Conservation (phyloP, 2,888 invertebrate genomes). For the Chrysotoxum bicinctum region DNA sequence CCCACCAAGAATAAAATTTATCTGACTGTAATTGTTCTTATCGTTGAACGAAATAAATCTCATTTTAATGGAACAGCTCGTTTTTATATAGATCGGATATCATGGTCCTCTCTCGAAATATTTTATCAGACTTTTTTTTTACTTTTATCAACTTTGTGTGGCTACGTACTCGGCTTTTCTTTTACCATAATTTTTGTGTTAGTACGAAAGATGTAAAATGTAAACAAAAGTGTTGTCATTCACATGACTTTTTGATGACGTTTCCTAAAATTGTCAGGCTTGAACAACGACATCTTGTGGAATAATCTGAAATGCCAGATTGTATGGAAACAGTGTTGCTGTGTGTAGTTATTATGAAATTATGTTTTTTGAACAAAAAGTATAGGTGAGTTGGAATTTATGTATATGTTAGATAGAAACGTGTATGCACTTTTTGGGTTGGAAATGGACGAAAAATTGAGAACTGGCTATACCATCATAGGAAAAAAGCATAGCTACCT, state of each 20-base stretch:
- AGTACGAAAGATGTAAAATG: conserved; percentile 53
- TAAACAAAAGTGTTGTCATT: conserved; percentile 62
- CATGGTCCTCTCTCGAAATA: conserved; percentile 19
- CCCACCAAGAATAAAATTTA: conserved; percentile 13
- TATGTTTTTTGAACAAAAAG: not conserved
- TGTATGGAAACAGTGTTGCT: not conserved
- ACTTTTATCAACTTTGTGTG: conserved; percentile 8
- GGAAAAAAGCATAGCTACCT: too few relatives aligned
- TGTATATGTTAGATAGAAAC: too few relatives aligned
- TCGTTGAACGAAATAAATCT: conserved; percentile 41
- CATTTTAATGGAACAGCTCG: conserved; percentile 51
- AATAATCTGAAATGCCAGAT: not conserved
- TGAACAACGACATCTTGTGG: conserved; percentile 26
- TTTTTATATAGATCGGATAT: conserved; percentile 56
- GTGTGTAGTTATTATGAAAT: not conserved
- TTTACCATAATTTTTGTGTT: not conserved
- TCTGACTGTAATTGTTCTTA: conserved; percentile 36
- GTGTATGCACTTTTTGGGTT: too few relatives aligned
- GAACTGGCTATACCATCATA: too few relatives aligned
- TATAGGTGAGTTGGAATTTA: too few relatives aligned
- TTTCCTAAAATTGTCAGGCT: conserved; percentile 52
- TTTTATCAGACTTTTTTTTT: conserved; percentile 52
- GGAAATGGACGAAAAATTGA: too few relatives aligned
- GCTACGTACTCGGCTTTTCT: conserved; percentile 54
- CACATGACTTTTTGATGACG: conserved; percentile 68